Evolutionary conservation across 2,888 invertebrate species (phyloP), one percentile per base, ranked within the genome.

Genomic region (Chymomyza amoena): DNA sequence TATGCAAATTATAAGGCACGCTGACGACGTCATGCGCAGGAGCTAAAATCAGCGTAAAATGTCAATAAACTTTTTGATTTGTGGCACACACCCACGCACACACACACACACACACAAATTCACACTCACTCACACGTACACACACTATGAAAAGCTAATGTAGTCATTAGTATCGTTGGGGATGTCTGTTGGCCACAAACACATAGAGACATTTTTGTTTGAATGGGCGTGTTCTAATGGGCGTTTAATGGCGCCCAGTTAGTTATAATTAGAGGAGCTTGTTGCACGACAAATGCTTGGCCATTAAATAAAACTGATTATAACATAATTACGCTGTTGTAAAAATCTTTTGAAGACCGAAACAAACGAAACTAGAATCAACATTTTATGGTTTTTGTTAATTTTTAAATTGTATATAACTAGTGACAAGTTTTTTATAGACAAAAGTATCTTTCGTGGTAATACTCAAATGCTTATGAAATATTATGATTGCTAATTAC

Each of bases 291-390:
- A 45, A 45, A 45, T 45, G 39, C 39, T 45, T 61, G 69, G 61
- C 67, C 64, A 81, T 77, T 73, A 73, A 70, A 65, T 54, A 72
- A 65, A 86, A 74, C 78, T 78, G 69, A 72, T 75, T 78, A 76
- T 73, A 72, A 68, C 66, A 68, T 75, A 82, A 86, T 83, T 69
- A 75, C 75, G 77, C 64, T 65, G 52, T 61, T 51, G 77, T 79
- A 65, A 82, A 77, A 84, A 76, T 76, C 81, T 78, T 82, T 73
- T 70, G 70, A 60, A 86, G 70, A 72, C 70, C 13, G 39, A 13
- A 2, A 13, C 39, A 13, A 45, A 45, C 13, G 32, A 50, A 32
- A 16, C 4, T 50, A n/a, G 32, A n/a, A 36, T 16, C 13, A 45
- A 13, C 13, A 45, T 45, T 10, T 0, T 45, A 45, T 13, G 39